These are phyloP conservation scores for Muntiacus reevesi DNA, from an alignment of 2,113 vertebrate genomes.

Conservation along the genomic window DNA sequence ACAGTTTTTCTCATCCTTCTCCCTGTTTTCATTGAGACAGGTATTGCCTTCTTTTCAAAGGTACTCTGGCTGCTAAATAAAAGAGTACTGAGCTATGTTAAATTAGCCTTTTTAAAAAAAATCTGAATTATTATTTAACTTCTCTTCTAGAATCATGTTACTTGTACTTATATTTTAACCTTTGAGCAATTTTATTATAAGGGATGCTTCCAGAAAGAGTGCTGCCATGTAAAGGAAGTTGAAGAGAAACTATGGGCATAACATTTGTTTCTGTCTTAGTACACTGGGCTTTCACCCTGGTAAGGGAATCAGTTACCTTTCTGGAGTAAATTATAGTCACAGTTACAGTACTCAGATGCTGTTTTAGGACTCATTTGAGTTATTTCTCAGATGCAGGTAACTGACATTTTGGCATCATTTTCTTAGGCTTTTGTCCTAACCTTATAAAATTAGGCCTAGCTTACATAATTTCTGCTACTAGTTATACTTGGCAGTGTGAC, in stretches of 20 bases:
- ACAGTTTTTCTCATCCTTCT: background rate
- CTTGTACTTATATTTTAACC: background rate
- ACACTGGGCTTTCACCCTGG: background rate
- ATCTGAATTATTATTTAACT: background rate
- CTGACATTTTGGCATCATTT: background rate
- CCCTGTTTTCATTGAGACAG: background rate
- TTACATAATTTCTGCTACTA: background rate
- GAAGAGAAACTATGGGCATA: background rate
- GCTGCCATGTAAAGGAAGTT: background rate
- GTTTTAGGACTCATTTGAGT: background rate
- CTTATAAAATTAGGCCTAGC: background rate
- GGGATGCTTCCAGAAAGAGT: background rate
- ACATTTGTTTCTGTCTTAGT: background rate
- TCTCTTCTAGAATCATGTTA: background rate
- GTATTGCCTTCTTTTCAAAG: background rate
- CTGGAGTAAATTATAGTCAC: background rate
- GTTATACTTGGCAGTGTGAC: background rate
- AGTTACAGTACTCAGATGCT: background rate
- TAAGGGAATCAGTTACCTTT: background rate
- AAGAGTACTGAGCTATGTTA: background rate
- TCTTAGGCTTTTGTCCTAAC: background rate
- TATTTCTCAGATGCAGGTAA: background rate
- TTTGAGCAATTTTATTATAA: background rate
- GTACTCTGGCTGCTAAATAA: background rate
- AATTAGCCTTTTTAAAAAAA: background rate